Base-by-base conservation (phyloP, 2,888 invertebrate genomes). In the Oxycera nigricornis region DNA sequence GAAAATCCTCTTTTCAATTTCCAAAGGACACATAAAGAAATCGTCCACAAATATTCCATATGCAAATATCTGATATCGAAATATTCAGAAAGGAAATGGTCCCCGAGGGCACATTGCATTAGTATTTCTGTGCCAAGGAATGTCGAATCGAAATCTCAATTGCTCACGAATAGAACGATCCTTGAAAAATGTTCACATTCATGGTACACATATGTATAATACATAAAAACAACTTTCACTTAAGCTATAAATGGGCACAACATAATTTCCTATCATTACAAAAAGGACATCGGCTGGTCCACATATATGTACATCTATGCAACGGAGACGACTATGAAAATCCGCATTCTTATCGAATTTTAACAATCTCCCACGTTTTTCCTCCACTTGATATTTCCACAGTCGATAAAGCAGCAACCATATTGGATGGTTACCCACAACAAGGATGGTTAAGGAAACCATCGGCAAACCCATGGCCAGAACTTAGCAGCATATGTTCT, bases 181-280 rank as follows among this genome's bases (percentile, higher is more conserved):
- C 6, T 35, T 11, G 6, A 46, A 46, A 46, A 17, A 46, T 17
- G 46, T n/a, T n/a, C n/a, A n/a, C n/a, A 7, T 7, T 24, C 20
- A 9, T 55, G 22, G 52, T 9, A 31, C 31, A 9, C 61, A 31
- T 61, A 9, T 28, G 24, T 17, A 50, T 41, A 68, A 17, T 20
- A 46, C 28, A 68, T 50, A 50, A 68, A 68, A 50, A 35, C 46
- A 68, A 68, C 67, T 46, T 68, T 68, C 67, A 68, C 67, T 68
- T 68, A 68, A 46, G 67, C 67, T 50, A 68, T 68, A 68, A 68
- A 50, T 50, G 67, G 46, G 35, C 46, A 68, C 67, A 68, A 68
- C 50, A 50, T 68, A 68, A 68, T 68, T 68, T 68, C 67, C 67
- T 26, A 68, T 68, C 67, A 68, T 41, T 68, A 68, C 67, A 30